A percentile compares a stretch with the other conserved stretches of the same genome.
Conservation (phyloP, 1,140 invertebrate genomes). For the Zaprionus tsacasi region DNA sequence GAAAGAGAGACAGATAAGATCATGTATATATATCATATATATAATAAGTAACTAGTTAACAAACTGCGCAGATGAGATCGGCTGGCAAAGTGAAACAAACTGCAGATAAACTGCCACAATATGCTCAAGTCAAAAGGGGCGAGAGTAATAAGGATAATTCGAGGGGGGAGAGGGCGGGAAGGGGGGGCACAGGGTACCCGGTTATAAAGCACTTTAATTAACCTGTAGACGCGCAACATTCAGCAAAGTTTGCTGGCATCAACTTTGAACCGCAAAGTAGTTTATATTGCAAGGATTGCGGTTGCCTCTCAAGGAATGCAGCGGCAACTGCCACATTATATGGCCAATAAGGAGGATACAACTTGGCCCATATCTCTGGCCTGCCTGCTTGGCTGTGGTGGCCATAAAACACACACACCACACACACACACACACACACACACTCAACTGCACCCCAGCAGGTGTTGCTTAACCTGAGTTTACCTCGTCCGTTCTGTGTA, state of each 20-base stretch:
- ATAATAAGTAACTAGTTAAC: neutral
- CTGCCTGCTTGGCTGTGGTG: conserved; percentile 33
- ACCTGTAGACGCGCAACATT: conserved; percentile 75
- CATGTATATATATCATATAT: neutral
- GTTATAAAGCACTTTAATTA: conserved; percentile 80
- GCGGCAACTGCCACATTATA: conserved; percentile 50
- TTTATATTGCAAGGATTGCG: conserved; percentile 74
- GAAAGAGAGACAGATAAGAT: conserved; percentile 19
- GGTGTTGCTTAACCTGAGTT: conserved; percentile 10
- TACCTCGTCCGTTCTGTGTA: conserved; percentile 45
- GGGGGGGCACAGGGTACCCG: neutral
- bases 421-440: conserved; percentile 16
- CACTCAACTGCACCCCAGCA: conserved; percentile 1
- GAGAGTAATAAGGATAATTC: neutral
- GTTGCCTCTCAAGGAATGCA: conserved; percentile 64
- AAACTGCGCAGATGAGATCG: conserved; percentile 10
- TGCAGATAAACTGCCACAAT: conserved; percentile 46
- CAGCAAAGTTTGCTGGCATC: conserved; percentile 70
- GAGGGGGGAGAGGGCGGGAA: too few species aligned
- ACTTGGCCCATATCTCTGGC: conserved; percentile 37
- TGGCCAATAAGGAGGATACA: conserved; percentile 65
- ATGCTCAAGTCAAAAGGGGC: conserved; percentile 3
- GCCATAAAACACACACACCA: conserved; percentile 43
- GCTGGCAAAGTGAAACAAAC: conserved; percentile 14
- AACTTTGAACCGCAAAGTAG: conserved; percentile 82